Evolutionary conservation across 2,888 invertebrate genomes (phyloP).

Genomic region (Minunthozetes semirufus): DNA sequence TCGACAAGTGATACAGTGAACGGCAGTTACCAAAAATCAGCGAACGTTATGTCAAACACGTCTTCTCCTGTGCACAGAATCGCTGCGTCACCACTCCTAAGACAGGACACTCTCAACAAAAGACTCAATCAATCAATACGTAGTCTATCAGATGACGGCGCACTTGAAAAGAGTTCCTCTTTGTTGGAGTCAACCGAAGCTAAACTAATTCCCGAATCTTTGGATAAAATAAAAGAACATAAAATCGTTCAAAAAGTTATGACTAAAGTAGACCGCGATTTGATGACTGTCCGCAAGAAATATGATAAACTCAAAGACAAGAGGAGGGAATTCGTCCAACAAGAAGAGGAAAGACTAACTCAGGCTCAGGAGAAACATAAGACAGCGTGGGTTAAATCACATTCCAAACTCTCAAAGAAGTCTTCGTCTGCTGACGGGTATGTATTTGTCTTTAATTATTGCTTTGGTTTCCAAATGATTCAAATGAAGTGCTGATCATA

Average conservation of each 20-base stretch:
- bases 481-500: not conserved
- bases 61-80: constrained; percentile 36
- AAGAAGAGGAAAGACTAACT: constrained; percentile 47
- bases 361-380: constrained; percentile 51
- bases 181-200: constrained; percentile 49
- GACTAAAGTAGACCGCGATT: constrained; percentile 74
- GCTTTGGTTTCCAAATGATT: not conserved
- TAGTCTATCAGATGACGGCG: constrained; percentile 40
- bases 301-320: constrained; percentile 57
- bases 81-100: not conserved
- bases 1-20: constrained; percentile 38
- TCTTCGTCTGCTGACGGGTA: constrained; percentile 40
- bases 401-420: constrained; percentile 48
- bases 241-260: constrained; percentile 76
- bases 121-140: constrained; percentile 40
- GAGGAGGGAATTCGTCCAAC: constrained; percentile 42
- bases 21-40: constrained; percentile 39
- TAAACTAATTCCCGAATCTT: constrained; percentile 64
- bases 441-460: not conserved
- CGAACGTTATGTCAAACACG: constrained; percentile 36
- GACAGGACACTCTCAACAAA: constrained; percentile 38
- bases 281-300: constrained; percentile 63
- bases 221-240: constrained; percentile 70
- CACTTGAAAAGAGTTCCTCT: constrained; percentile 40
- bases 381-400: constrained; percentile 47